Evolutionary conservation across 2,888 invertebrate species (phyloP).

Genomic region (Crematogaster levior): DNA sequence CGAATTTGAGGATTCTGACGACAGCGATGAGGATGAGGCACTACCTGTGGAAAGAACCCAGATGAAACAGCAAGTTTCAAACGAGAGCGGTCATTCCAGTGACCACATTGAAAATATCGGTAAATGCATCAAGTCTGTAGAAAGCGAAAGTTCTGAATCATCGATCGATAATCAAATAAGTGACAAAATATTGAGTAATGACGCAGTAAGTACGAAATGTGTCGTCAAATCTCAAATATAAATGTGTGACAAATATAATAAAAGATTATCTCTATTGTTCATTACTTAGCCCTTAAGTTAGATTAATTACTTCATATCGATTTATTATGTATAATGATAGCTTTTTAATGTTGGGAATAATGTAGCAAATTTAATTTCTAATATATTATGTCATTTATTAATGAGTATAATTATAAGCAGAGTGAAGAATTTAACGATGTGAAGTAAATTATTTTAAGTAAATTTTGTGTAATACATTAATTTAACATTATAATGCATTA

Average conservation of each 20-base stretch:
- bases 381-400: background rate
- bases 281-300: background rate
- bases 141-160: background rate
- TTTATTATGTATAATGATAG: constrained; percentile 12
- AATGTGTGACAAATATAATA: background rate
- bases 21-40: constrained; percentile 62
- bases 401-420: background rate
- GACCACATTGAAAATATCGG: constrained; percentile 54
- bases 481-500: background rate
- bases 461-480: background rate
- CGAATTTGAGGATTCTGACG: constrained; percentile 77
- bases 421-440: background rate
- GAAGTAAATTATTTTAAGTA: background rate
- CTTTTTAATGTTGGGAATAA: constrained; percentile 40
- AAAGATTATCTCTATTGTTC: constrained; percentile 1
- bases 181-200: background rate
- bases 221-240: background rate
- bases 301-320: background rate
- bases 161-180: background rate
- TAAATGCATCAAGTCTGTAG: background rate
- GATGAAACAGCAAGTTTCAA: constrained; percentile 37
- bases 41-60: constrained; percentile 38
- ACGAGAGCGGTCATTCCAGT: constrained; percentile 72
- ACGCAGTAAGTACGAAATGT: background rate
- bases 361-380: background rate